Percentiles rank a stretch among this genome's conserved stretches.
Conservation (phyloP, 2,888 invertebrate species). For the Drosophila nr. medialis region DNA sequence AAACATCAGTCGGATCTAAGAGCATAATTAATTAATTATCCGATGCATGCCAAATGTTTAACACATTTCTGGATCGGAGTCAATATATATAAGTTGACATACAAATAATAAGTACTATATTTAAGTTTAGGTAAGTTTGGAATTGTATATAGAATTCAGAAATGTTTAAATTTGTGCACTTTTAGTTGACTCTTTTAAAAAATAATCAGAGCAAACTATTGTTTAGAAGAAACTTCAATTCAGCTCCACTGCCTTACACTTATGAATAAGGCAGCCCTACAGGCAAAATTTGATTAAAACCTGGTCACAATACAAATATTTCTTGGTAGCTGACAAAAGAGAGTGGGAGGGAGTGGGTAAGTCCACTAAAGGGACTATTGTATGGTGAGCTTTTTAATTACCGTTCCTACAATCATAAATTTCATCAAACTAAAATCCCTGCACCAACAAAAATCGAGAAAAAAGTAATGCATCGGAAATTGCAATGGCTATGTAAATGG, state of each 20-base stretch:
- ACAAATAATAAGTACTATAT: too few relatives aligned
- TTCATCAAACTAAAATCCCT: conserved; percentile 37
- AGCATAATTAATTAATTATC: not conserved
- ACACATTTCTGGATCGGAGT: not conserved
- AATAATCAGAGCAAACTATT: not conserved
- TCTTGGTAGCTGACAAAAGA: not conserved
- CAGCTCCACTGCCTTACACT: not conserved
- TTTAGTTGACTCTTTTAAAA: not conserved
- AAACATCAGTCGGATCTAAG: not conserved
- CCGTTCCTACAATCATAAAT: conserved; percentile 27
- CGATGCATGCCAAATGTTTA: not conserved
- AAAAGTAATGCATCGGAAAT: conserved; percentile 10
- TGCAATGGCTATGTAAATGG: conserved; percentile 15
- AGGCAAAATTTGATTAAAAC: not conserved
- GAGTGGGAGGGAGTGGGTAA: not conserved
- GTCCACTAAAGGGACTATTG: conserved; percentile 19
- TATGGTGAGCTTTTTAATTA: conserved; percentile 43
- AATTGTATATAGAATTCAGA: not conserved
- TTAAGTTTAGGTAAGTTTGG: too few relatives aligned
- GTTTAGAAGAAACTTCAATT: not conserved
- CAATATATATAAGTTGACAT: not conserved
- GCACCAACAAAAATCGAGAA: not conserved
- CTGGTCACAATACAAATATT: not conserved
- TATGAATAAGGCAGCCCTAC: not conserved
- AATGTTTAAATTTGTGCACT: not conserved